These are phyloP conservation scores for Lithodes maja DNA, from an alignment of 2,888 invertebrate species.

Conservation along the genomic window DNA sequence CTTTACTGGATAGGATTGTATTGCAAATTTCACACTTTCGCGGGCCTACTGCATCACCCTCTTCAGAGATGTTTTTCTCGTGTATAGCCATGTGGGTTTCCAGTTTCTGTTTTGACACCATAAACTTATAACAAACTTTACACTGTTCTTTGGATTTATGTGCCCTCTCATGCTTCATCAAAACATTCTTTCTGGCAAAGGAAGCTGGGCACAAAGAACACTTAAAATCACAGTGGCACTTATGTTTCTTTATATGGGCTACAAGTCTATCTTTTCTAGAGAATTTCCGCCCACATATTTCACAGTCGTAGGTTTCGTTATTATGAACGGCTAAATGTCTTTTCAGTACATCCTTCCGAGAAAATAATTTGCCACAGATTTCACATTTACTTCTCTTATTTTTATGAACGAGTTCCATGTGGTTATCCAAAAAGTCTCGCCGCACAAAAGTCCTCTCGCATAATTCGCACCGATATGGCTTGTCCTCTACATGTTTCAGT, in stretches of 20 bases:
- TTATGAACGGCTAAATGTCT: constrained; percentile 65
- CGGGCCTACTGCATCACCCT: constrained; percentile 25
- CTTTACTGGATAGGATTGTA: constrained; percentile 54
- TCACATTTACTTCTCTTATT: constrained; percentile 68
- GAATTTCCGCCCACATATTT: constrained; percentile 63
- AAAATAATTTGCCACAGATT: constrained; percentile 66
- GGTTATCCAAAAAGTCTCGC: constrained; percentile 61
- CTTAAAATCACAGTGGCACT: constrained; percentile 43
- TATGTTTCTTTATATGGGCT: constrained; percentile 59
- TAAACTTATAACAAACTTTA: constrained; percentile 63
- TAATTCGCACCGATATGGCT: constrained; percentile 64
- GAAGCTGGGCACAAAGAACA: constrained; percentile 63
- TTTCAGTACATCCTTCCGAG: constrained; percentile 66
- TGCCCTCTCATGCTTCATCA: constrained; percentile 62
- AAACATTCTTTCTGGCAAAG: constrained; percentile 47
- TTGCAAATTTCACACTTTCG: constrained; percentile 65
- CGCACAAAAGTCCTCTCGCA: constrained; percentile 66
- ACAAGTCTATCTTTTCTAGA: constrained; percentile 62
- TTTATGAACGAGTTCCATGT: constrained; percentile 66
- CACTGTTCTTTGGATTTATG: constrained; percentile 66
- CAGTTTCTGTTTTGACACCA: constrained; percentile 58
- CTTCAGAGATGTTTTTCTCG: constrained; percentile 43
- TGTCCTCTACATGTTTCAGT: constrained; percentile 61
- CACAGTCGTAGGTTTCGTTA: constrained; percentile 65
- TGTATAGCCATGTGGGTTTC: constrained; percentile 65